A percentile compares a stretch with the other conserved stretches of the same genome.
Conservation (phyloP, 2,113 vertebrate genomes). For the Microtus pennsylvanicus region DNA sequence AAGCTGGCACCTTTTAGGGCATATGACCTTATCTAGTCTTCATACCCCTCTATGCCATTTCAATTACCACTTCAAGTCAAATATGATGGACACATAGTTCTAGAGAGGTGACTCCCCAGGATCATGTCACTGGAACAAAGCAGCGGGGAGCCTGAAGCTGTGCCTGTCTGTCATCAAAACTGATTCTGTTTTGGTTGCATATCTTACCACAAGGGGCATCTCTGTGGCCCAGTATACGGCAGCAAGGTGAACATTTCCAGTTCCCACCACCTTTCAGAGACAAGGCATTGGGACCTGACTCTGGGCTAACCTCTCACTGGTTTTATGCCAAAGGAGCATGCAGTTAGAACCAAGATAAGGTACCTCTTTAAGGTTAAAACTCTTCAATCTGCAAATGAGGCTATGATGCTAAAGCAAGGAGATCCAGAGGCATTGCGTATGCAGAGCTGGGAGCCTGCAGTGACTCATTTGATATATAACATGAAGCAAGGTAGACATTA, state of each 20-base stretch:
- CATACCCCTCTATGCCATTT: background rate
- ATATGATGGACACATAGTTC: background rate
- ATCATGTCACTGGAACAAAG: background rate
- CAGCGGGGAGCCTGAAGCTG: background rate
- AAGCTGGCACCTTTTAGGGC: background rate
- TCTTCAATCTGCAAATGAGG: background rate
- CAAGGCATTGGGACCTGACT: background rate
- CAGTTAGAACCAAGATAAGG: background rate
- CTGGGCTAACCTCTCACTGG: background rate
- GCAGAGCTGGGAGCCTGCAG: background rate
- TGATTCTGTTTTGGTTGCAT: background rate
- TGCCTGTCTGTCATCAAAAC: background rate
- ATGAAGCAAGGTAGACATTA: constrained; percentile 16
- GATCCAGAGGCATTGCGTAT: background rate
- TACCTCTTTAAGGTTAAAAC: background rate
- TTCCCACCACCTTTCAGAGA: background rate
- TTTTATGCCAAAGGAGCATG: background rate
- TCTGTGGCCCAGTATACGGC: background rate
- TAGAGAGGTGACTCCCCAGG: too few relatives aligned
- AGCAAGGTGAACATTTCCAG: background rate
- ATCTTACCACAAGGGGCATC: background rate
- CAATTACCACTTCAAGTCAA: constrained; percentile 16
- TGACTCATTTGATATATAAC: background rate
- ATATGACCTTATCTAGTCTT: background rate
- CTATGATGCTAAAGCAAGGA: background rate